phyloP scores from a whole-genome alignment of 1,140 invertebrate genomes.

The Brachystomella parvula region DNA sequence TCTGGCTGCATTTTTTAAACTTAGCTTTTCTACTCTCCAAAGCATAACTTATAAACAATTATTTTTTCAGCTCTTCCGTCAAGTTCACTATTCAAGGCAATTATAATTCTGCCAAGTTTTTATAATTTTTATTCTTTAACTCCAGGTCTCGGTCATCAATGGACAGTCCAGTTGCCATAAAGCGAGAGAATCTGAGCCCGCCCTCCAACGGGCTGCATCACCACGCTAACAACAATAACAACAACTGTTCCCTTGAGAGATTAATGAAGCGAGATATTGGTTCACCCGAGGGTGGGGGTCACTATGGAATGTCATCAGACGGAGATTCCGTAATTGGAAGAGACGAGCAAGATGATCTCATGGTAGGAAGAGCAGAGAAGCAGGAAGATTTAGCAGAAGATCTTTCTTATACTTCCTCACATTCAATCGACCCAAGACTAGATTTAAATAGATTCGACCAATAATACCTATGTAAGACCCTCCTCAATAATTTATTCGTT shows the following conservation, averaged over 20 bases:
- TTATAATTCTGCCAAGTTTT: too few species aligned
- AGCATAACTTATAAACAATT: too few species aligned
- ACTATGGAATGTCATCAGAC: conserved; percentile 32
- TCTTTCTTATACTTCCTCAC: conserved; percentile 37
- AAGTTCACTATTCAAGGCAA: too few species aligned
- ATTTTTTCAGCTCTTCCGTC: too few species aligned
- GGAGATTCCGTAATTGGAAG: conserved; percentile 31
- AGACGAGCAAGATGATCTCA: conserved; percentile 30
- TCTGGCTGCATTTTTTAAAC: too few species aligned
- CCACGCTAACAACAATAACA: conserved; percentile 14
- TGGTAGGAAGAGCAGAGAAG: conserved; percentile 26
- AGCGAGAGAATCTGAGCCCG: conserved; percentile 28
- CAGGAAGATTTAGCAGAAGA: conserved; percentile 37
- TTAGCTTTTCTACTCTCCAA: too few species aligned
- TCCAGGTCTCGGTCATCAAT: conserved; percentile 28
- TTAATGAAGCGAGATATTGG: conserved; percentile 34
- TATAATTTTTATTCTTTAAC: too few species aligned
- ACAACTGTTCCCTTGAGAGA: conserved; percentile 17
- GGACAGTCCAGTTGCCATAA: conserved; percentile 33
- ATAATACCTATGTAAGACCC: conserved; percentile 16
- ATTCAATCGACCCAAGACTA: conserved; percentile 23
- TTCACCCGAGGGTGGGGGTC: conserved; percentile 22
- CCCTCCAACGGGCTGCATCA: conserved; percentile 27
- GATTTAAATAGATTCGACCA: conserved; percentile 31
- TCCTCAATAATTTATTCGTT: too few species aligned